Evolutionary conservation across 2,797 vertebrate species (phyloP).

Genomic region (Lepilemur septentrionalis): DNA sequence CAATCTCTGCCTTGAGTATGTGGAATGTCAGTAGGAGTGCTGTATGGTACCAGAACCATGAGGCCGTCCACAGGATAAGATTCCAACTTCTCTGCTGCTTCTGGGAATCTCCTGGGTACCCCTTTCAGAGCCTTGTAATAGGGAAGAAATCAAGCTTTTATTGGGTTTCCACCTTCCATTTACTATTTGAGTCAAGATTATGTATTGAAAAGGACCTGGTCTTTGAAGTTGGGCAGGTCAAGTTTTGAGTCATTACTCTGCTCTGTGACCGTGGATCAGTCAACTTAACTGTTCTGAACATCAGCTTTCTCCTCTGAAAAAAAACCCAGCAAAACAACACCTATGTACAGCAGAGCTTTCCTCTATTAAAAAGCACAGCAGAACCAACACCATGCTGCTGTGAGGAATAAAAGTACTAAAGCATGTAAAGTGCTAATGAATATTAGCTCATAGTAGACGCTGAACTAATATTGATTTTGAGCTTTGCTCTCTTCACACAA

Average conservation of each 20-base stretch:
- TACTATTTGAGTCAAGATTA: neutral
- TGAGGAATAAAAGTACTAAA: neutral
- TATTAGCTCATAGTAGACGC: neutral
- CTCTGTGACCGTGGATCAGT: slow-evolving; percentile 19
- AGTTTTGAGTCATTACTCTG: neutral
- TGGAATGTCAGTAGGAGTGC: neutral
- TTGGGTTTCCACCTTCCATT: neutral
- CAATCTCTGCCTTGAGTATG: neutral
- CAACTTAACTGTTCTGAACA: slow-evolving; percentile 8
- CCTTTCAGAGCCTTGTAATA: neutral
- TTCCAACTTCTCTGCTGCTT: neutral
- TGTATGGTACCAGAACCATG: neutral
- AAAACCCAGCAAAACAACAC: neutral
- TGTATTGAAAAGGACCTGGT: neutral
- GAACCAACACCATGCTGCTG: neutral
- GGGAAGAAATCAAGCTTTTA: neutral
- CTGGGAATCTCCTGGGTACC: neutral
- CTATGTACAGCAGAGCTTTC: neutral
- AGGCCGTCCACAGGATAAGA: neutral
- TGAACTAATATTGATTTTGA: neutral
- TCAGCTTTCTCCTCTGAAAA: neutral
- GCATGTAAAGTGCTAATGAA: neutral
- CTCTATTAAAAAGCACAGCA: neutral
- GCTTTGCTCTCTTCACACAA: neutral
- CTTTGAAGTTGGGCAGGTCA: neutral